Conservation (phyloP, 1,140 invertebrate species). For the Phenacoccus solenopsis region DNA sequence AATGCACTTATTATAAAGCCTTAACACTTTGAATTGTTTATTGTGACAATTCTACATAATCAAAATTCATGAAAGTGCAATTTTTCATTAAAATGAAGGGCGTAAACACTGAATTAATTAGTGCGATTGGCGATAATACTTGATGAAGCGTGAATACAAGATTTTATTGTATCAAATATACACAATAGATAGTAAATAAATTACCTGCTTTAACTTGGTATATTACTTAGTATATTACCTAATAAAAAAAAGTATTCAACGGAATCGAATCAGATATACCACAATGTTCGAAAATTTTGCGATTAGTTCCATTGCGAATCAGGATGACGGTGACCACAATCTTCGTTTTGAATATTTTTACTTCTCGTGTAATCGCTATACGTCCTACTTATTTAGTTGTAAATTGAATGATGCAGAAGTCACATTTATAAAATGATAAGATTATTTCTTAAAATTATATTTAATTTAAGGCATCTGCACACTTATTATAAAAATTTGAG, state of each 20-base stretch:
- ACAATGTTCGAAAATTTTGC: neutral
- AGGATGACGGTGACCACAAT: neutral
- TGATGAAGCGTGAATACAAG: neutral
- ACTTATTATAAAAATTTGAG: too few species aligned
- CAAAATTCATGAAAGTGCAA: too few species aligned
- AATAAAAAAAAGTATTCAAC: neutral
- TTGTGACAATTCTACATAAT: too few species aligned
- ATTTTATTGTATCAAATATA: too few species aligned
- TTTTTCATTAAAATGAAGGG: neutral
- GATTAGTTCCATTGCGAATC: constrained; percentile 1
- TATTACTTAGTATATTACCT: neutral
- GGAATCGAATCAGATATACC: neutral
- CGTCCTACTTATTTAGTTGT: neutral
- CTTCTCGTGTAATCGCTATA: neutral
- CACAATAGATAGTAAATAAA: neutral
- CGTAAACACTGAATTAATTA: neutral
- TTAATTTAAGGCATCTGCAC: too few species aligned
- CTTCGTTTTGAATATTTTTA: neutral
- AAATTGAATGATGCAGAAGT: neutral
- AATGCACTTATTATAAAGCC: too few species aligned
- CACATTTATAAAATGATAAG: neutral
- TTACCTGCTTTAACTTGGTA: too few species aligned
- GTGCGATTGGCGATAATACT: neutral
- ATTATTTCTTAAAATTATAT: too few species aligned
- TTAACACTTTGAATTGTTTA: too few species aligned